Conservation (phyloP, 2,797 vertebrate species). For the Liparis tanakae region DNA sequence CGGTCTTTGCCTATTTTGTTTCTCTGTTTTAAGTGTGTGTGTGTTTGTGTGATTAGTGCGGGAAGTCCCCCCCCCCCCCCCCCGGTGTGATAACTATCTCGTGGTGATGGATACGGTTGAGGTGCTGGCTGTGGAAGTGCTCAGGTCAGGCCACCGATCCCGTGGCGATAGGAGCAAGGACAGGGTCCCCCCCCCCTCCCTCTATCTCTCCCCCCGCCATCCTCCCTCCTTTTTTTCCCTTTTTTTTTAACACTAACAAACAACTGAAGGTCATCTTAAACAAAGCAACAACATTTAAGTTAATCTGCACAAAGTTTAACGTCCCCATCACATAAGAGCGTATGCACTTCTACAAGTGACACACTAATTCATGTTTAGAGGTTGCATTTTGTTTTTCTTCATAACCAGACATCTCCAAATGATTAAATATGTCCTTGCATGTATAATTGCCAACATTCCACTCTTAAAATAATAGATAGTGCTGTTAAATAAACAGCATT, state of each 20-base stretch:
- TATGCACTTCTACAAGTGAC: not conserved
- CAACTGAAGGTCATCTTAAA: conserved; percentile 79
- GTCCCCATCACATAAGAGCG: not conserved
- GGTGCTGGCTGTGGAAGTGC: conserved; percentile 83
- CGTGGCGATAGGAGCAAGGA: conserved; percentile 86
- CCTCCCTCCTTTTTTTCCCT: conserved; percentile 56
- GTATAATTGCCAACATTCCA: not conserved
- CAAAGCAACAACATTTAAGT: conserved; percentile 68
- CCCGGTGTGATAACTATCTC: conserved; percentile 83
- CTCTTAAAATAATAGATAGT: not conserved
- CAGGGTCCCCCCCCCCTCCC: conserved; percentile 75
- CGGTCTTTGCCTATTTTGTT: conserved; percentile 30
- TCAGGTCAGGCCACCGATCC: conserved; percentile 85
- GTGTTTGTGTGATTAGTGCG: conserved; percentile 50
- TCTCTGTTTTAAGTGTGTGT: conserved; percentile 35
- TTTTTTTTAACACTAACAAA: conserved; percentile 63
- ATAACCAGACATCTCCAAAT: not conserved
- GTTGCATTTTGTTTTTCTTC: not conserved
- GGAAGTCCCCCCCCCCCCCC: conserved; percentile 57
- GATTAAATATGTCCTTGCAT: not conserved
- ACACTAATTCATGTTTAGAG: not conserved
- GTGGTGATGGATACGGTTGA: conserved; percentile 87
- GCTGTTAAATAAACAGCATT: not conserved
- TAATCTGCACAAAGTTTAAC: conserved; percentile 57
- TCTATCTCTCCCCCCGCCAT: conserved; percentile 51